These are phyloP conservation scores for Agrotis segetum DNA, from an alignment of 2,888 invertebrate genomes.

Conservation along the genomic window DNA sequence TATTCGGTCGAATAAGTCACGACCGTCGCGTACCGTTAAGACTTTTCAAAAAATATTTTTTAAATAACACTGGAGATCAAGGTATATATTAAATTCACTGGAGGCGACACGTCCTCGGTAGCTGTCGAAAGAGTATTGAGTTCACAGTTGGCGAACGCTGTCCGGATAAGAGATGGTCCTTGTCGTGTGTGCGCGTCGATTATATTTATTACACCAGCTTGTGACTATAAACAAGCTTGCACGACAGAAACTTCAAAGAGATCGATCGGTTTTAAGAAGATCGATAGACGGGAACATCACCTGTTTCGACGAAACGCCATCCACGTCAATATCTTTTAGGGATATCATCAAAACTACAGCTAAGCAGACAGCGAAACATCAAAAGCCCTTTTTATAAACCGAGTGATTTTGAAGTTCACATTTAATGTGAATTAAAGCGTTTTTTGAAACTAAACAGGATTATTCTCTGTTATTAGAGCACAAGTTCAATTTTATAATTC, in stretches of 20 bases:
- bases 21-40: slow-evolving; percentile 63
- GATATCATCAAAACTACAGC: slow-evolving; percentile 42
- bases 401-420: slow-evolving; percentile 26
- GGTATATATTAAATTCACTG: slow-evolving; percentile 70
- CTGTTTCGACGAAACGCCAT: slow-evolving; percentile 58
- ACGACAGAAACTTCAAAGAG: slow-evolving; percentile 88
- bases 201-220: slow-evolving; percentile 88
- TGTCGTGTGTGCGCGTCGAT: slow-evolving; percentile 87
- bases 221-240: slow-evolving; percentile 85
- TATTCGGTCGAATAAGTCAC: slow-evolving; percentile 65
- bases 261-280: slow-evolving; percentile 85
- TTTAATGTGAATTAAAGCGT: slow-evolving; percentile 17
- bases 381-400: slow-evolving; percentile 59
- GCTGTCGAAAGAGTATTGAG: slow-evolving; percentile 88
- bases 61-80: slow-evolving; percentile 56
- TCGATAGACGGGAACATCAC: slow-evolving; percentile 74
- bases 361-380: slow-evolving; percentile 40
- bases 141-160: slow-evolving; percentile 83
- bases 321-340: slow-evolving; percentile 51
- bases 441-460: slow-evolving; percentile 33
- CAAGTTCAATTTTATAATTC: slow-evolving; percentile 34
- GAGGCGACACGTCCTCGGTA: slow-evolving; percentile 85
- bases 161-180: slow-evolving; percentile 80
- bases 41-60: slow-evolving; percentile 65
- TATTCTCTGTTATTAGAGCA: slow-evolving; percentile 11